phyloP scores from a whole-genome alignment of 2,888 invertebrate species.

The Meandrusa payeni region DNA sequence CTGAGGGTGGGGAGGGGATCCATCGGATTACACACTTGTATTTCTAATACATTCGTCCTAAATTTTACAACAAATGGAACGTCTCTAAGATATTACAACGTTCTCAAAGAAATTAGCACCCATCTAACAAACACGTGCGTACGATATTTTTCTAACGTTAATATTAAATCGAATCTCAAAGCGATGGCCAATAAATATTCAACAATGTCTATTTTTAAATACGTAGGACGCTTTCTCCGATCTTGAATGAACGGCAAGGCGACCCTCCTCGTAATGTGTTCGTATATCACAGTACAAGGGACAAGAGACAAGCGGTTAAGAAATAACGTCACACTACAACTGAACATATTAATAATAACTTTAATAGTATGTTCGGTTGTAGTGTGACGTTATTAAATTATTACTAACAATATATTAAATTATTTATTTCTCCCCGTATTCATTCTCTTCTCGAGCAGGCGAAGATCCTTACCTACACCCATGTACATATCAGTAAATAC shows the following conservation, averaged over 20 bases:
- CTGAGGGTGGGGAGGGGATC: no score
- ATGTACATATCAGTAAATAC: no score
- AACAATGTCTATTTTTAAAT: conserved; percentile 76
- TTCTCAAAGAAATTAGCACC: conserved; percentile 34
- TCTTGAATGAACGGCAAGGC: conserved; percentile 73
- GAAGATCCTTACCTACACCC: no score
- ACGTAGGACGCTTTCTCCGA: conserved; percentile 75
- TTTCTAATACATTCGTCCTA: no score
- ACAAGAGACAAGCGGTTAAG: conserved; percentile 34
- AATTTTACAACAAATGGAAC: conserved; percentile 11
- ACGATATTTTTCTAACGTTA: conserved; percentile 70
- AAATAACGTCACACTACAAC: no score
- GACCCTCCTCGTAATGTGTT: conserved; percentile 72
- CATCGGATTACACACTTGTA: no score
- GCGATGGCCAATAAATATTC: conserved; percentile 74
- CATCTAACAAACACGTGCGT: conserved; percentile 55
- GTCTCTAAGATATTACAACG: conserved; percentile 16
- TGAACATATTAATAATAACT: no score
- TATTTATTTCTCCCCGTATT: no score
- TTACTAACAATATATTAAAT: no score
- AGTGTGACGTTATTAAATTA: no score
- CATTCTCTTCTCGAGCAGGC: no score
- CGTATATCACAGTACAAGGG: conserved; percentile 43
- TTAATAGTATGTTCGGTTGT: no score
- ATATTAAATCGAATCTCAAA: conserved; percentile 74